phyloP scores from a whole-genome alignment of 2,797 vertebrate genomes.

The Spheniscus humboldti region DNA sequence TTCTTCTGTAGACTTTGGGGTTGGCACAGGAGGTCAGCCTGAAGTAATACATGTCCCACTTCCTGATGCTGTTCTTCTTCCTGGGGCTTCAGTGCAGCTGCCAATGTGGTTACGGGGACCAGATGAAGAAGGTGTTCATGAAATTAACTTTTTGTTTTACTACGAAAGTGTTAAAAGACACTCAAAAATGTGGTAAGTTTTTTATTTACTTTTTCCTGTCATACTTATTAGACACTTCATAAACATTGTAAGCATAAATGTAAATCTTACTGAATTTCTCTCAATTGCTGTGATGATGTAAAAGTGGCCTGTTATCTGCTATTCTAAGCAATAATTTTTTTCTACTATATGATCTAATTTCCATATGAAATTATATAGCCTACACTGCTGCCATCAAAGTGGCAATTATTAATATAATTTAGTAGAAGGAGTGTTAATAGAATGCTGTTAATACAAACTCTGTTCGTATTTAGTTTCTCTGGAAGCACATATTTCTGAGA shows the following conservation, averaged over 20 bases:
- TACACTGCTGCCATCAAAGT: neutral
- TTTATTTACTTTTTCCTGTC: neutral
- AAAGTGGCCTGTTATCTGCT: neutral
- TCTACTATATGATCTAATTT: neutral
- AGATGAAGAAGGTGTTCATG: constrained; percentile 95
- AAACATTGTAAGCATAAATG: neutral
- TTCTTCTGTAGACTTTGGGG: constrained; percentile 73
- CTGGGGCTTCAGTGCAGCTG: constrained; percentile 89
- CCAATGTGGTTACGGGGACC: constrained; percentile 96
- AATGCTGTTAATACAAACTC: neutral
- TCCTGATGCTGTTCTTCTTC: constrained; percentile 79
- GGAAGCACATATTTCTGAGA: neutral
- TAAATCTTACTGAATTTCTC: neutral
- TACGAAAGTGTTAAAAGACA: constrained; percentile 89
- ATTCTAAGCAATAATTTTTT: neutral
- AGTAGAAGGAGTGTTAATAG: neutral
- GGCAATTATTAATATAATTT: neutral
- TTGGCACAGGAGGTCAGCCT: constrained; percentile 69
- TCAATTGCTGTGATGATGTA: neutral
- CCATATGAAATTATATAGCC: neutral
- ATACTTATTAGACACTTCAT: neutral
- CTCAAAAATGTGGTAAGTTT: constrained; percentile 84
- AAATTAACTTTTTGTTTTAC: constrained; percentile 98
- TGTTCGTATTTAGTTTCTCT: neutral
- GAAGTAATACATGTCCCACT: constrained; percentile 85